Evolutionary conservation across 2,113 vertebrate species (phyloP).

Genomic region (Noturus placidus): DNA sequence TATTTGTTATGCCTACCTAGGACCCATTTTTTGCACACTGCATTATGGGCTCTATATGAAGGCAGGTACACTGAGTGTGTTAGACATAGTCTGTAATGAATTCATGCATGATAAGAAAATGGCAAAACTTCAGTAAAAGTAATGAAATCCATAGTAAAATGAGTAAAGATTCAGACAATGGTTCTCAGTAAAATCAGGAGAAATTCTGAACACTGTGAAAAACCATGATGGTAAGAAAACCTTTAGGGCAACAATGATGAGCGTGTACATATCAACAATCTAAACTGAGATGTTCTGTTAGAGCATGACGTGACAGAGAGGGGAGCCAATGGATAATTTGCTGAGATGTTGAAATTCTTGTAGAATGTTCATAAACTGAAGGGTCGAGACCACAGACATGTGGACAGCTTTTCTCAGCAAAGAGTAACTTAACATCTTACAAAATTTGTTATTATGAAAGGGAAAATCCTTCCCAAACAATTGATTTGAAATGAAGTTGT

Average conservation of each 20-base stretch:
- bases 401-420: background rate
- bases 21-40: background rate
- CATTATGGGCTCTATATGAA: background rate
- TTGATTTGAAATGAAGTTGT: background rate
- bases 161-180: background rate
- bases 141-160: background rate
- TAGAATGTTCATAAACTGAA: background rate
- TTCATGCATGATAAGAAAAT: background rate
- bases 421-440: background rate
- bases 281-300: constrained; percentile 16
- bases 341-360: background rate
- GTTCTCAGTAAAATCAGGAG: background rate
- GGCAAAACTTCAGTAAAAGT: background rate
- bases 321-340: background rate
- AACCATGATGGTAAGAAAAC: background rate
- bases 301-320: background rate
- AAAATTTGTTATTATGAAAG: background rate
- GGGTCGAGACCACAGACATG: background rate
- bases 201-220: background rate
- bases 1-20: background rate
- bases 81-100: background rate
- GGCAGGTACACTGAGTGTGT: background rate
- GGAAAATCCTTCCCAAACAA: background rate
- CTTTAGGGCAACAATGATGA: background rate
- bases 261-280: background rate